Evolutionary conservation across 1,140 invertebrate genomes (phyloP).

Genomic region (Pygmarrhopalites habei): DNA sequence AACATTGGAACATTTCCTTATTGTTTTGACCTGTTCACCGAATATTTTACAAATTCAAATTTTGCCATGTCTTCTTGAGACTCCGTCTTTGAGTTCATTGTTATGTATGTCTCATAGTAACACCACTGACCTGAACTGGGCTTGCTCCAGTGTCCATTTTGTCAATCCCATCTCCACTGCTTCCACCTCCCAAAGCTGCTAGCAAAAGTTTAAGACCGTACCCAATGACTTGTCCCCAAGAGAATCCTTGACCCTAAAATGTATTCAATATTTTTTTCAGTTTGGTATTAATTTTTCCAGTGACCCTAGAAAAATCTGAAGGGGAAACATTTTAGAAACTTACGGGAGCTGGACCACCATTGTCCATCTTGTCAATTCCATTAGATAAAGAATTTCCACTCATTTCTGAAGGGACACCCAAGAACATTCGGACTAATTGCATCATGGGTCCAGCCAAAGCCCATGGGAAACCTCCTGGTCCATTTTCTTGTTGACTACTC

Average conservation of each 20-base stretch:
- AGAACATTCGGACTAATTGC: conserved; percentile 31
- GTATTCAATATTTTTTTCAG: too few relatives aligned
- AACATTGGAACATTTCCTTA: too few relatives aligned
- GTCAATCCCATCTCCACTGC: conserved; percentile 68
- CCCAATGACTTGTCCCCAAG: conserved; percentile 51
- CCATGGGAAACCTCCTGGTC: conserved; percentile 23
- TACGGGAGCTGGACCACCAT: conserved; percentile 17
- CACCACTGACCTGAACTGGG: conserved; percentile 86
- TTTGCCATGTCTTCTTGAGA: too few relatives aligned
- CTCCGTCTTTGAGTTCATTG: too few relatives aligned
- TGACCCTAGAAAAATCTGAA: too few relatives aligned
- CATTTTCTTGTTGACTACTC: neutral
- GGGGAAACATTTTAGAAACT: too few relatives aligned
- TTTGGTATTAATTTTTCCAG: too few relatives aligned
- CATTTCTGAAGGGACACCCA: conserved; percentile 34
- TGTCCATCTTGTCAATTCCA: conserved; percentile 37
- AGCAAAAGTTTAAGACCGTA: conserved; percentile 72
- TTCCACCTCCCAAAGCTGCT: conserved; percentile 64
- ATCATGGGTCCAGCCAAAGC: conserved; percentile 32
- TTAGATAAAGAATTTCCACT: conserved; percentile 27
- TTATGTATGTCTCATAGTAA: too few relatives aligned
- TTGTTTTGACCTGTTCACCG: too few relatives aligned
- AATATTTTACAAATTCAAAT: too few relatives aligned
- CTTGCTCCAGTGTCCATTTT: conserved; percentile 70
- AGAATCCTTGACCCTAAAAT: conserved; percentile 40